These are phyloP conservation scores for Toxonevra muliebris DNA, from an alignment of 2,888 invertebrate genomes.

Conservation along the genomic window DNA sequence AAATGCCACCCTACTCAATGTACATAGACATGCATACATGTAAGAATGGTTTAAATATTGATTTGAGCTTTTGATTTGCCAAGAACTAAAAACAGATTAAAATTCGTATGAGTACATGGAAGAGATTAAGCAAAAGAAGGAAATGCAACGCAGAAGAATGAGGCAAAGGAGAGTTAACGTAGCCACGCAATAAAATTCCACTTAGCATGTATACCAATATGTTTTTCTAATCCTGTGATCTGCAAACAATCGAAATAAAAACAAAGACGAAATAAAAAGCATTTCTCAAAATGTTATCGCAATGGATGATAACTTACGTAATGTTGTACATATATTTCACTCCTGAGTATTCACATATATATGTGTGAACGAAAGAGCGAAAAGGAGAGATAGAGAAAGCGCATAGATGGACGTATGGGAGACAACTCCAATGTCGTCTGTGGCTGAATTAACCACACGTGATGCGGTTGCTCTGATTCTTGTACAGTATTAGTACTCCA, in stretches of 20 bases:
- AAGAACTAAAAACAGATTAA: neutral
- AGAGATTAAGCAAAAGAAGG: neutral
- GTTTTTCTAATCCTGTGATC: conserved; percentile 40
- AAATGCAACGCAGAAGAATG: neutral
- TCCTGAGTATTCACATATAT: neutral
- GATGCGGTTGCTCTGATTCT: conserved; percentile 16
- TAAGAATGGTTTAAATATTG: conserved; percentile 26
- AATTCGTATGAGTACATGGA: neutral
- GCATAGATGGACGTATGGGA: neutral
- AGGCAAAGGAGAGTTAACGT: neutral
- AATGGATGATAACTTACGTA: neutral
- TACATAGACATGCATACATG: neutral
- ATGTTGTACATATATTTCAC: neutral
- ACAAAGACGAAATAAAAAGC: conserved; percentile 8
- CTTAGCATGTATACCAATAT: conserved; percentile 36
- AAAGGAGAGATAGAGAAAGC: neutral
- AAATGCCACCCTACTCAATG: too few species aligned
- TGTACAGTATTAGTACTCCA: too few species aligned
- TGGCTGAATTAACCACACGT: conserved; percentile 32
- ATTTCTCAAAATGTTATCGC: neutral
- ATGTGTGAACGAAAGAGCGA: neutral
- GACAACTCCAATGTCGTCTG: conserved; percentile 15
- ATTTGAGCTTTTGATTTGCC: conserved; percentile 28
- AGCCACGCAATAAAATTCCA: conserved; percentile 40
- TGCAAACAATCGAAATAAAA: conserved; percentile 40